phyloP scores from a whole-genome alignment of 2,888 invertebrate species.

The Drosophila demipolita region DNA sequence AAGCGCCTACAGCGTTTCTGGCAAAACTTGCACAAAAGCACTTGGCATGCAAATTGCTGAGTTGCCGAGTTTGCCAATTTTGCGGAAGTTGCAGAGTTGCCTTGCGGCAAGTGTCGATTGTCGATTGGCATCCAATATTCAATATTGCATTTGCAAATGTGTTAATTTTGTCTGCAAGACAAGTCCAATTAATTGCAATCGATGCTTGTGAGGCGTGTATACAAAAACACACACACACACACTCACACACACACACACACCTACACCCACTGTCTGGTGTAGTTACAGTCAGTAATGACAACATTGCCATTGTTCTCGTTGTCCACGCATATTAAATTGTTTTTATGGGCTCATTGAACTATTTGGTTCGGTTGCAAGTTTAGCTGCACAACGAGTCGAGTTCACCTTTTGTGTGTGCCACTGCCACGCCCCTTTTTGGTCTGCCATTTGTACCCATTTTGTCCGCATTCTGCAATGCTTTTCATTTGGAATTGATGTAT shows the following conservation, averaged over 20 bases:
- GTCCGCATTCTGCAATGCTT: conserved; percentile 50
- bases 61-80: conserved; percentile 19
- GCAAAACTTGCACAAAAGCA: conserved; percentile 35
- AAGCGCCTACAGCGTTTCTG: conserved; percentile 32
- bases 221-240: background rate
- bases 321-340: conserved; percentile 68
- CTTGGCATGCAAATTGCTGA: conserved; percentile 55
- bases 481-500: conserved; percentile 73
- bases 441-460: conserved; percentile 14
- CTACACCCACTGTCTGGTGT: background rate
- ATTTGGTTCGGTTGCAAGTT: conserved; percentile 56
- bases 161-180: conserved; percentile 69
- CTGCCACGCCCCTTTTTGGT: conserved; percentile 2
- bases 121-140: conserved; percentile 41
- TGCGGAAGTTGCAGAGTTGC: conserved; percentile 19
- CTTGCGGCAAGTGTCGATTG: conserved; percentile 37
- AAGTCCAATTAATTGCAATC: conserved; percentile 68
- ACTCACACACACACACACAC: conserved; percentile 1
- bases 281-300: conserved; percentile 1
- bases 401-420: conserved; percentile 10
- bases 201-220: conserved; percentile 24
- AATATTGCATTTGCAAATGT: conserved; percentile 40
- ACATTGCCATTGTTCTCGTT: conserved; percentile 3
- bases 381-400: conserved; percentile 29
- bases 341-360: conserved; percentile 71